Conservation (phyloP, 1,140 invertebrate species). For the Zaprionus gabonicus region DNA sequence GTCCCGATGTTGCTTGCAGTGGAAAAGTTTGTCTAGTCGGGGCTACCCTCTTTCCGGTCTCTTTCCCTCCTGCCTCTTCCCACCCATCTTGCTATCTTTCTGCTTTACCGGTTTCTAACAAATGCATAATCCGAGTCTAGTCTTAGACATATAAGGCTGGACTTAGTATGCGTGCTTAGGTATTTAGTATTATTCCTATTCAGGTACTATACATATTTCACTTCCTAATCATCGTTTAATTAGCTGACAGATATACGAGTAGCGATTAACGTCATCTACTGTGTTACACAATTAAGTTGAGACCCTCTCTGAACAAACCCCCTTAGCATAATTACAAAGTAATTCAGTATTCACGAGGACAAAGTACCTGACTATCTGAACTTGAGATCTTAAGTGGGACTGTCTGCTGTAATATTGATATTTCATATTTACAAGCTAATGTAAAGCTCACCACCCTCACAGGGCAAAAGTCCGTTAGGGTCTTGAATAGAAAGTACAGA, state of each 20-base stretch:
- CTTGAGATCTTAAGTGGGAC: neutral
- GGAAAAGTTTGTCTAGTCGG: slow-evolving; percentile 8
- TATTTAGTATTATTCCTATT: neutral
- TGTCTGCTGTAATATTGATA: neutral
- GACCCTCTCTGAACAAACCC: neutral
- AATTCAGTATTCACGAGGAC: neutral
- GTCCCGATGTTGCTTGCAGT: neutral
- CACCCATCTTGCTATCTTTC: neutral
- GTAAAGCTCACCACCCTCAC: neutral
- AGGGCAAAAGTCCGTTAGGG: neutral
- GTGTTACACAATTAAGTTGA: neutral
- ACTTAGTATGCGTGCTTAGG: neutral
- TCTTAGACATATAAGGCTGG: neutral
- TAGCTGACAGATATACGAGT: neutral
- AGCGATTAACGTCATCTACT: neutral
- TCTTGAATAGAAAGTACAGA: neutral
- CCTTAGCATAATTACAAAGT: neutral
- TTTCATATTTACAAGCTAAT: neutral
- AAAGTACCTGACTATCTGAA: neutral
- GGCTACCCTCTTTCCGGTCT: neutral
- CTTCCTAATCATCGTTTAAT: neutral
- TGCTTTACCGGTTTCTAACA: slow-evolving; percentile 8
- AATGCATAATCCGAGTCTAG: neutral
- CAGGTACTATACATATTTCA: neutral
- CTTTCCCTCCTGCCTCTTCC: neutral